Conservation (phyloP, 1,140 invertebrate species). For the Papilio glaucus region DNA sequence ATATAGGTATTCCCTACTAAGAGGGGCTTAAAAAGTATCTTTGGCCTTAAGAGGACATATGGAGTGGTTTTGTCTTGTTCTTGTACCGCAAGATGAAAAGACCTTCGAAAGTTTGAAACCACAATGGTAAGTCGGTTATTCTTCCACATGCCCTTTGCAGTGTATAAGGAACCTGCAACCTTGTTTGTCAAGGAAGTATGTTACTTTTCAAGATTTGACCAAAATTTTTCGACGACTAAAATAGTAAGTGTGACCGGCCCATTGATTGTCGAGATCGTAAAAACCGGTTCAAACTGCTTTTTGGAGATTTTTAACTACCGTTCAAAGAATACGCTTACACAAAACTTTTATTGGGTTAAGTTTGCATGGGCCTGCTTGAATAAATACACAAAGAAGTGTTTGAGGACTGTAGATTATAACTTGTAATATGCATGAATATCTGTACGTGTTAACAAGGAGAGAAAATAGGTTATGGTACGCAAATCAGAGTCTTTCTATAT, state of each 20-base stretch:
- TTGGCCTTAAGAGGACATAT: neutral
- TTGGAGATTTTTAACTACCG: neutral
- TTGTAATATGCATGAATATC: neutral
- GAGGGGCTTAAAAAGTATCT: neutral
- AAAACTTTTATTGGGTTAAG: neutral
- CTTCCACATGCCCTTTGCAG: too few relatives aligned
- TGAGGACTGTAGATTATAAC: neutral
- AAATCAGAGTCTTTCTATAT: too few relatives aligned
- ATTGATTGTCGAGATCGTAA: neutral
- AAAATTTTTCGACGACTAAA: too few relatives aligned
- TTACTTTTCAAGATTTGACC: too few relatives aligned
- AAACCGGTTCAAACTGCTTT: neutral
- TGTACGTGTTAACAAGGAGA: neutral
- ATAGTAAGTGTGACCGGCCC: neutral
- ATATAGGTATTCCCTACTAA: too few relatives aligned
- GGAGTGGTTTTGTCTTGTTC: too few relatives aligned
- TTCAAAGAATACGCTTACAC: neutral
- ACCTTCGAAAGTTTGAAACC: too few relatives aligned
- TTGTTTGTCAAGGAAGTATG: too few relatives aligned
- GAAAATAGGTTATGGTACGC: too few relatives aligned
- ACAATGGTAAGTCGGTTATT: too few relatives aligned
- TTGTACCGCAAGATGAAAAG: too few relatives aligned
- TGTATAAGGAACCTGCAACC: neutral
- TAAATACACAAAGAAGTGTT: neutral
- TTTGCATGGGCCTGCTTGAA: constrained; percentile 7